Evolutionary conservation across 2,113 vertebrate species (phyloP).

Genomic region (Miniopterus natalensis): DNA sequence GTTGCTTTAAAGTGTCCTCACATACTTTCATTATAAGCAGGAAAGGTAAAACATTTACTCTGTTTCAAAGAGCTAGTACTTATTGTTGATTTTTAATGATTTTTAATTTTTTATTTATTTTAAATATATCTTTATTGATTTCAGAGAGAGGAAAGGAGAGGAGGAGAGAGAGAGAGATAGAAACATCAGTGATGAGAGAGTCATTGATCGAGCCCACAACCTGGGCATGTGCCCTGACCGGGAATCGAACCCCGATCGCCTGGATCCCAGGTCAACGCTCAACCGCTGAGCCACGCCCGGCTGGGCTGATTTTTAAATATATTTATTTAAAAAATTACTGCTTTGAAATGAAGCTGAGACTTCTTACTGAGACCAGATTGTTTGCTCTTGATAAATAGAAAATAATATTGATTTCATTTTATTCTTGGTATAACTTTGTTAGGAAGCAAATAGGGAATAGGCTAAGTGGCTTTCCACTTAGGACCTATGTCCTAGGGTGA

Average conservation of each 20-base stretch:
- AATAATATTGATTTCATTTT: slow-evolving; percentile 44
- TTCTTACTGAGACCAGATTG: slow-evolving; percentile 11
- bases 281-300: no score
- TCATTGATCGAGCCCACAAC: no score
- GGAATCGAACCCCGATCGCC: no score
- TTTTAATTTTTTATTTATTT: not conserved
- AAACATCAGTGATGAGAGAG: no score
- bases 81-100: not conserved
- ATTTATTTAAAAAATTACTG: slow-evolving; percentile 40
- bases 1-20: not conserved
- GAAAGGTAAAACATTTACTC: not conserved
- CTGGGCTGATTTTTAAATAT: not conserved
- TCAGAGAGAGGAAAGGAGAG: no score
- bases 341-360: slow-evolving; percentile 41
- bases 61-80: slow-evolving; percentile 10
- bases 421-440: slow-evolving; percentile 56
- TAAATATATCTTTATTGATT: slow-evolving; percentile 34
- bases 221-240: no score
- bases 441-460: not conserved
- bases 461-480: not conserved
- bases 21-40: not conserved
- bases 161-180: no score
- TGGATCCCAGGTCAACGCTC: no score
- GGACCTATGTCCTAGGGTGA: not conserved
- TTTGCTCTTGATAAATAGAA: slow-evolving; percentile 36